Conservation (phyloP, 2,888 invertebrate species). For the Oasisia sp. region DNA sequence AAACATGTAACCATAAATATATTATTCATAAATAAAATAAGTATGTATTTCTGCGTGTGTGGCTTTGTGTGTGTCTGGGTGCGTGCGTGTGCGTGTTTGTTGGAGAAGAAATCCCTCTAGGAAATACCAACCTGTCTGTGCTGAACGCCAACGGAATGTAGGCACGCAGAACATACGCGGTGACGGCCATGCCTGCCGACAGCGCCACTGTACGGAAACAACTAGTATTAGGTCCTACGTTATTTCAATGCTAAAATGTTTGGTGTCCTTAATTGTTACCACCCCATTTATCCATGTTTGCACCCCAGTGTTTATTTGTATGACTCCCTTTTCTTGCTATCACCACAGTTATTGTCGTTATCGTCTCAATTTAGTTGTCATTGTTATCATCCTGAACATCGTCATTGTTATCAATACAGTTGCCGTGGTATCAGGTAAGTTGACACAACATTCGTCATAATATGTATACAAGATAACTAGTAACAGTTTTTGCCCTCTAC, state of each 20-base stretch:
- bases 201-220: constrained; percentile 35
- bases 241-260: too few species aligned
- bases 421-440: neutral
- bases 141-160: constrained; percentile 43
- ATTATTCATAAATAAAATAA: too few species aligned
- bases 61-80: too few species aligned
- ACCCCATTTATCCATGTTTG: neutral
- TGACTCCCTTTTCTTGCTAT: neutral
- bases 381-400: too few species aligned
- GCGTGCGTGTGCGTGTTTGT: neutral
- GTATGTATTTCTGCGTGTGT: too few species aligned
- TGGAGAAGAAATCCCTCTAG: neutral
- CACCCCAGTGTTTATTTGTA: neutral
- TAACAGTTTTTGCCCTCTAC: too few species aligned
- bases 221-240: neutral
- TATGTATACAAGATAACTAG: too few species aligned
- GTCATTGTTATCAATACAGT: too few species aligned
- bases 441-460: neutral
- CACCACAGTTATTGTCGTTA: neutral
- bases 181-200: constrained; percentile 36
- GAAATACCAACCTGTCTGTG: neutral
- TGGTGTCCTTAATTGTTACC: neutral
- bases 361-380: neutral
- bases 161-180: constrained; percentile 35
- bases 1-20: too few species aligned